phyloP scores from a whole-genome alignment of 2,797 vertebrate species.

The Botia almorhae region DNA sequence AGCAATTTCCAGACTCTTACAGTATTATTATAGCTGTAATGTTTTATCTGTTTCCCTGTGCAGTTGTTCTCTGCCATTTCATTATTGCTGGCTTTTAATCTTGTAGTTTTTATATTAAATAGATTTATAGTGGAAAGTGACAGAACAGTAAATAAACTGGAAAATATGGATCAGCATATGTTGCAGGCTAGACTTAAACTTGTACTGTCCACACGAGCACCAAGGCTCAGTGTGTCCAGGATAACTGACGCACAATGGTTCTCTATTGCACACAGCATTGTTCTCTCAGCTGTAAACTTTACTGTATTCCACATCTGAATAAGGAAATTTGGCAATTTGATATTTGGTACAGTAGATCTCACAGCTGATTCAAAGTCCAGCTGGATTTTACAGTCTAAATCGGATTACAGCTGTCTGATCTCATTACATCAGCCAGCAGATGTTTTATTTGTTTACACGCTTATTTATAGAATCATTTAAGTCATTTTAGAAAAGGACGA shows the following conservation, averaged over 20 bases:
- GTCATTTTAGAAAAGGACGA: slow-evolving; percentile 11
- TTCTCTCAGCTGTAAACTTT: not conserved
- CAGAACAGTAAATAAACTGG: too few relatives aligned
- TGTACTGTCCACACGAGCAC: not conserved
- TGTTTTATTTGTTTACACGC: slow-evolving; percentile 46
- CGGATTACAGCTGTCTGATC: slow-evolving; percentile 43
- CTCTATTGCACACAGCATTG: not conserved
- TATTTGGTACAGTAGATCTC: slow-evolving; percentile 41
- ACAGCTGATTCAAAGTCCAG: slow-evolving; percentile 34
- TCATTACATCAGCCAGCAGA: slow-evolving; percentile 38
- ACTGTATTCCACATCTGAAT: slow-evolving; percentile 54
- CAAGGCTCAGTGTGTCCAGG: too few relatives aligned
- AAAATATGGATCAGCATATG: too few relatives aligned
- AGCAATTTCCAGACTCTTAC: too few relatives aligned
- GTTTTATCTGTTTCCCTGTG: too few relatives aligned
- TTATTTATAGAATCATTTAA: slow-evolving; percentile 45
- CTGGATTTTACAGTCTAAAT: slow-evolving; percentile 22
- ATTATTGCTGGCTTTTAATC: too few relatives aligned
- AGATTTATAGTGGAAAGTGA: too few relatives aligned
- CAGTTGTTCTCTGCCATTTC: too few relatives aligned
- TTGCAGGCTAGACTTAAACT: not conserved
- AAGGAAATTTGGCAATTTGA: slow-evolving; percentile 21
- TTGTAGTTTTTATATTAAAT: too few relatives aligned
- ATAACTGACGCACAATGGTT: not conserved
- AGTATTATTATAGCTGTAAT: too few relatives aligned